phyloP scores from a whole-genome alignment of 2,797 vertebrate species.

The Nothura maculosa region DNA sequence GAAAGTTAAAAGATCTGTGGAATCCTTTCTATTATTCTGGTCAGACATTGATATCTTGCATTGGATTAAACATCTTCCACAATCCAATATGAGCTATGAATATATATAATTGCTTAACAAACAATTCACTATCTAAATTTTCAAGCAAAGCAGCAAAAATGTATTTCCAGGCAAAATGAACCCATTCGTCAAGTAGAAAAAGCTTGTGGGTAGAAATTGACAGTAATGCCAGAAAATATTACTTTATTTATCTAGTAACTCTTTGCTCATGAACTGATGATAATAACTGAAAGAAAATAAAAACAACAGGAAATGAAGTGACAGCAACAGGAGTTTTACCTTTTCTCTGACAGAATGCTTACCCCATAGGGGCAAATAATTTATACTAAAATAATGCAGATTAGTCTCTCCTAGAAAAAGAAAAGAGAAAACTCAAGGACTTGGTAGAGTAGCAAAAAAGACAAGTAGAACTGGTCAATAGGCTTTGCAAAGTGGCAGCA shows the following conservation, averaged over 20 bases:
- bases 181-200: background rate
- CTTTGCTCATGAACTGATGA: background rate
- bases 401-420: background rate
- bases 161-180: background rate
- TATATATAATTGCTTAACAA: background rate
- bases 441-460: background rate
- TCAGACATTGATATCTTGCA: background rate
- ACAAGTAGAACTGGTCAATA: background rate
- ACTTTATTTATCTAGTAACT: background rate
- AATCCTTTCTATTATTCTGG: background rate
- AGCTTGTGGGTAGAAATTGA: background rate
- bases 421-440: background rate
- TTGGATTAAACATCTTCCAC: background rate
- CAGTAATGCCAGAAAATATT: background rate
- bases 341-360: background rate
- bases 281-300: background rate
- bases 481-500: background rate
- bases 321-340: background rate
- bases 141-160: background rate
- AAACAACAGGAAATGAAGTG: background rate
- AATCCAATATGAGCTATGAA: background rate
- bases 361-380: background rate
- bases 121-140: background rate
- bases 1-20: background rate
- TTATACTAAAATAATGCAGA: background rate